Evolutionary conservation across 2,888 invertebrate genomes (phyloP).

Genomic region (Philereme transversata): DNA sequence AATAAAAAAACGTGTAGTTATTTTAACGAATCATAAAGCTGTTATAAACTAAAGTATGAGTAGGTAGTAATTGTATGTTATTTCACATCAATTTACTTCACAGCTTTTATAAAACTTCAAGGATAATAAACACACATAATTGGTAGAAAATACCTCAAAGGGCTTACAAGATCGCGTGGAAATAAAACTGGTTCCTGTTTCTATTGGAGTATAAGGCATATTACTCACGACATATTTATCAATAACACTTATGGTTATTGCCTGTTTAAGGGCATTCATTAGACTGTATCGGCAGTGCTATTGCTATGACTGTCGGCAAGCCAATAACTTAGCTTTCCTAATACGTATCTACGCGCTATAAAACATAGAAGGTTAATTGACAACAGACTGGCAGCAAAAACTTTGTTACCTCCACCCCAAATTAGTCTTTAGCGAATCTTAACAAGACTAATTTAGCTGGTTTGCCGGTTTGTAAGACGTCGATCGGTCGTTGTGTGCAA

Average conservation of each 20-base stretch:
- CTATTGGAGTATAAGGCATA: conserved; percentile 21
- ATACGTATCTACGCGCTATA: conserved; percentile 41
- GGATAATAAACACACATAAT: conserved; percentile 38
- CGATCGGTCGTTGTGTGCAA: conserved; percentile 72
- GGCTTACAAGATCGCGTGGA: conserved; percentile 29
- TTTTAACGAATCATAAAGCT: conserved; percentile 8
- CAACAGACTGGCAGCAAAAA: conserved; percentile 60
- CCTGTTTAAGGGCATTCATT: conserved; percentile 53
- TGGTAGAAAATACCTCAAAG: conserved; percentile 26
- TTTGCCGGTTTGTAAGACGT: conserved; percentile 51
- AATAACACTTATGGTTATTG: conserved; percentile 45
- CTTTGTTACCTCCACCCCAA: conserved; percentile 67
- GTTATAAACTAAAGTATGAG: conserved; percentile 19
- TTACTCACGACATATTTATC: conserved; percentile 45
- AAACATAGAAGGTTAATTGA: conserved; percentile 52
- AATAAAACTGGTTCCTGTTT: conserved; percentile 27
- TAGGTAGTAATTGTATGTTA: conserved; percentile 8
- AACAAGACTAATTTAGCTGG: conserved; percentile 75
- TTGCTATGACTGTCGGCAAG: conserved; percentile 53
- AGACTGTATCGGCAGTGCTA: conserved; percentile 51
- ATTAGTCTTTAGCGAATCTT: conserved; percentile 74
- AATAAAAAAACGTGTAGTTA: conserved; percentile 21
- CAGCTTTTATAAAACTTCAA: conserved; percentile 35
- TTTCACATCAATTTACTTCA: conserved; percentile 37
- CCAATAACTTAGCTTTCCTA: conserved; percentile 46